These are phyloP conservation scores for Homarus gammarus DNA, from an alignment of 2,888 invertebrate genomes.

Conservation along the genomic window DNA sequence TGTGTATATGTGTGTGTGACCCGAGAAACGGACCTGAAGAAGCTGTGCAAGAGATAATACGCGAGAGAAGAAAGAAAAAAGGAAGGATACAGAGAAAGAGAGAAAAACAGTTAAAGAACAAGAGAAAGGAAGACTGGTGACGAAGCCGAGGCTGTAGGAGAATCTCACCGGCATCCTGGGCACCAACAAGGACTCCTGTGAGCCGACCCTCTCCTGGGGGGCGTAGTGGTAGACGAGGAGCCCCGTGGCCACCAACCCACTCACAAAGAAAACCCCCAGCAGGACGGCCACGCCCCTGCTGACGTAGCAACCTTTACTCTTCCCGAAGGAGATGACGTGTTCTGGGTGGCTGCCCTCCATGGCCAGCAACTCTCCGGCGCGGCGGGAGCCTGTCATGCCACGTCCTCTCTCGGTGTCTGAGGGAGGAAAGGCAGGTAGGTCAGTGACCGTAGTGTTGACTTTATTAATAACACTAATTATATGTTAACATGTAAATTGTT, in stretches of 20 bases:
- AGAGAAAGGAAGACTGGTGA: background rate
- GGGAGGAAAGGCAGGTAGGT: too few species aligned
- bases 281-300: constrained; percentile 85
- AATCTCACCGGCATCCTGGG: background rate
- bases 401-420: background rate
- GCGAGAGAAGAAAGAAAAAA: background rate
- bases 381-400: constrained; percentile 3
- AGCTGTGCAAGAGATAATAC: too few species aligned
- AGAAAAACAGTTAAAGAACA: background rate
- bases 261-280: constrained; percentile 83
- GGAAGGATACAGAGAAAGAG: background rate
- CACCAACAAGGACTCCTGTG: constrained; percentile 24
- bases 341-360: constrained; percentile 82
- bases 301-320: constrained; percentile 84
- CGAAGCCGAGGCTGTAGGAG: too few species aligned
- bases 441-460: too few species aligned
- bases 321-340: constrained; percentile 84
- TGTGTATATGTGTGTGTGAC: too few species aligned
- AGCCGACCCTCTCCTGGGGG: constrained; percentile 6
- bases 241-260: constrained; percentile 85
- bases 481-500: too few species aligned
- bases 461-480: too few species aligned
- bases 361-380: constrained; percentile 79
- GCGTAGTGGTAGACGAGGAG: constrained; percentile 88
- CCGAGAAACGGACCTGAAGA: too few species aligned